Conservation (phyloP, 2,797 vertebrate genomes). For the Spizella passerina region DNA sequence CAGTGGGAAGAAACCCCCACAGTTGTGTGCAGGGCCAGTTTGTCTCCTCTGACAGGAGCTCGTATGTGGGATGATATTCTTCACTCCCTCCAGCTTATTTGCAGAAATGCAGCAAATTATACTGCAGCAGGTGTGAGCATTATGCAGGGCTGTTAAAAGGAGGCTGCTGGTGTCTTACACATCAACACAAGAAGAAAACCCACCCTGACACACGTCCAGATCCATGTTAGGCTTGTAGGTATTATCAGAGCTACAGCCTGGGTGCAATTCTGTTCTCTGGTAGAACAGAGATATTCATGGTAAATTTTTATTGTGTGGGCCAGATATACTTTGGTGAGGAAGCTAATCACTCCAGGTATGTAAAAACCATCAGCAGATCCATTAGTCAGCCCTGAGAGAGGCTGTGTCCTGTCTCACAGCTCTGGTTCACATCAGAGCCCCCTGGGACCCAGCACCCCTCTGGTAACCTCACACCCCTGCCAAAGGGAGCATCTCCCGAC, state of each 20-base stretch:
- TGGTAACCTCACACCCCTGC: neutral
- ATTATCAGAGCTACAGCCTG: neutral
- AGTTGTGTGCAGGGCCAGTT: neutral
- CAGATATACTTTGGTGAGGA: neutral
- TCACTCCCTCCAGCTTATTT: neutral
- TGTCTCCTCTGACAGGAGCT: neutral
- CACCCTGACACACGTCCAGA: neutral
- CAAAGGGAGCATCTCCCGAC: neutral
- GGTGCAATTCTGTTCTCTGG: neutral
- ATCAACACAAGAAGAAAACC: neutral
- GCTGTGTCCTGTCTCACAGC: neutral
- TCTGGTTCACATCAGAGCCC: neutral
- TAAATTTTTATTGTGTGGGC: neutral
- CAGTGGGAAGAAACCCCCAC: neutral
- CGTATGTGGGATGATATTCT: neutral
- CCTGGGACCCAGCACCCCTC: neutral
- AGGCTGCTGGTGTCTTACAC: neutral
- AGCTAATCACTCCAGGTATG: neutral
- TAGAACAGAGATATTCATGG: neutral
- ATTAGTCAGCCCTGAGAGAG: neutral
- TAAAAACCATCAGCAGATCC: neutral
- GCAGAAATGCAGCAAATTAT: neutral
- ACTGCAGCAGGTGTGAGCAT: neutral
- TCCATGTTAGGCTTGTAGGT: fast-evolving
- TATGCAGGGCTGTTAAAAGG: neutral